phyloP scores from a whole-genome alignment of 2,113 vertebrate genomes.

The Myotis lucifugus region DNA sequence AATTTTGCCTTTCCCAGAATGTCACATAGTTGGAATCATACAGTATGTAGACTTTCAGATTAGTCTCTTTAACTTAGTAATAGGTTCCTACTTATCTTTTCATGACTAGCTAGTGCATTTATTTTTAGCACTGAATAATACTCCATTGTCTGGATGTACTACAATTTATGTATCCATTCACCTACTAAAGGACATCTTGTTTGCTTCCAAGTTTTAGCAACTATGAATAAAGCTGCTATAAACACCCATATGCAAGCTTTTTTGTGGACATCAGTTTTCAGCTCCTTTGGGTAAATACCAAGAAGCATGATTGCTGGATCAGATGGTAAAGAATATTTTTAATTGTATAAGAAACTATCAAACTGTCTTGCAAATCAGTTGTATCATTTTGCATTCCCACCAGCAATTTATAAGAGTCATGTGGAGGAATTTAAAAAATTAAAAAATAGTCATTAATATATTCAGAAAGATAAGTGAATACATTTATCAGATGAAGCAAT shows the following conservation, averaged over 20 bases:
- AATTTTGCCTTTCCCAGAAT: neutral
- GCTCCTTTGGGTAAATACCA: neutral
- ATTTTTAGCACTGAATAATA: neutral
- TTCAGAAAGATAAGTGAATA: constrained; percentile 7
- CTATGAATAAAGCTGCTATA: neutral
- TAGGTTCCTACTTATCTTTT: neutral
- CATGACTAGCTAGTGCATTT: neutral
- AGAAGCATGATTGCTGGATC: neutral
- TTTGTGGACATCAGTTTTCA: neutral
- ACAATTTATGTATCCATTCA: neutral
- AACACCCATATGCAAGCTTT: neutral
- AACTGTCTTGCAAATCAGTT: neutral
- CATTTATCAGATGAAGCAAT: neutral
- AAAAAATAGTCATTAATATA: neutral
- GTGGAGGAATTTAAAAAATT: neutral
- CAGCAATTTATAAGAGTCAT: neutral
- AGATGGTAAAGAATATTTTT: neutral
- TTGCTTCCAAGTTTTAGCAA: neutral
- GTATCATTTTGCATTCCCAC: neutral
- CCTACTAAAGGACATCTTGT: neutral
- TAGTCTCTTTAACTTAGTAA: neutral
- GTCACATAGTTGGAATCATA: neutral
- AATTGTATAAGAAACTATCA: neutral
- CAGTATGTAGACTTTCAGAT: neutral
- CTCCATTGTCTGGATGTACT: neutral